phyloP scores from a whole-genome alignment of 2,113 vertebrate genomes.

The Percina caprodes region DNA sequence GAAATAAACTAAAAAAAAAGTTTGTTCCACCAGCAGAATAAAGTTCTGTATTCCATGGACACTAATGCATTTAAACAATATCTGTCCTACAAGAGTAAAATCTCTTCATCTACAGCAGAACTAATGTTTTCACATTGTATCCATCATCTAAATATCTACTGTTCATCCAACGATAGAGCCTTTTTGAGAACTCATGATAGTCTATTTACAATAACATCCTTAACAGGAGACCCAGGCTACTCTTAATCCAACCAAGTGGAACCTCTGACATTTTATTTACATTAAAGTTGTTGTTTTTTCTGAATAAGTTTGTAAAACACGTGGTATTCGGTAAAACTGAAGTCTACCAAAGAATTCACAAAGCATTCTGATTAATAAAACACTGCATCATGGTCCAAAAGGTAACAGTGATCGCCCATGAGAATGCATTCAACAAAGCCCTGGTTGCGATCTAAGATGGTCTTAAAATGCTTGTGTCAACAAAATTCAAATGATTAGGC shows the following conservation, averaged over 20 bases:
- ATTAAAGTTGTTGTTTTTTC: constrained; percentile 54
- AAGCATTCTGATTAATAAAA: constrained; percentile 57
- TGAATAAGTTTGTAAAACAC: constrained; percentile 53
- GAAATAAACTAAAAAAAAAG: constrained; percentile 39
- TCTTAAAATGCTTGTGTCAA: constrained; percentile 61
- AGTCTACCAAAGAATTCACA: constrained; percentile 44
- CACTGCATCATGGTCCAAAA: constrained; percentile 44
- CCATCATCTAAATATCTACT: constrained; percentile 57
- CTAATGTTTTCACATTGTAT: constrained; percentile 56
- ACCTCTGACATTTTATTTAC: constrained; percentile 72
- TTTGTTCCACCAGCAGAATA: constrained; percentile 42
- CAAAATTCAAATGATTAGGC: constrained; percentile 73
- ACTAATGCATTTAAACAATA: constrained; percentile 41
- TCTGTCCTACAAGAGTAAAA: constrained; percentile 58
- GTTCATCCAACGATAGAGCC: constrained; percentile 61
- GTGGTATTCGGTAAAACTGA: constrained; percentile 29
- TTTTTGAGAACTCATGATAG: constrained; percentile 45
- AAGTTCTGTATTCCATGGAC: constrained; percentile 30
- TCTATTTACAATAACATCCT: constrained; percentile 71
- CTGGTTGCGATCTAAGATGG: constrained; percentile 41
- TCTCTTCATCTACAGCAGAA: constrained; percentile 71
- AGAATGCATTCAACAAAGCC: constrained; percentile 65
- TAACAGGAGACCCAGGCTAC: constrained; percentile 40
- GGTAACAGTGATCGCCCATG: constrained; percentile 56
- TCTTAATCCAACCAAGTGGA: constrained; percentile 47